These are phyloP conservation scores for Zaprionus ornatus DNA, from an alignment of 1,140 invertebrate genomes.

Conservation along the genomic window DNA sequence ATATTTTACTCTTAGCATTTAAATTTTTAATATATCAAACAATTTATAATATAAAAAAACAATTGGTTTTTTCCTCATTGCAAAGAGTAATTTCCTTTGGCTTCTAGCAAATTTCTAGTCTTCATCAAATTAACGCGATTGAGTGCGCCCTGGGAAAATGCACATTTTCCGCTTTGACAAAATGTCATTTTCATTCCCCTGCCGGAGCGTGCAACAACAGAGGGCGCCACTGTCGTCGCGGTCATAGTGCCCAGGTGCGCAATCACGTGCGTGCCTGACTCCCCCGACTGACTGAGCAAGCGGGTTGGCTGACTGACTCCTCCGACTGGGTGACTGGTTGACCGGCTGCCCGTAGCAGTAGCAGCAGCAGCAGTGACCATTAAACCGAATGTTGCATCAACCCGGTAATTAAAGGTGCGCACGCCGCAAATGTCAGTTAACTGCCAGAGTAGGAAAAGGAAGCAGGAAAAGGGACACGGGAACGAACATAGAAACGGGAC, in stretches of 20 bases:
- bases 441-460: conserved; percentile 29
- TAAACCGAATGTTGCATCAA: conserved; percentile 70
- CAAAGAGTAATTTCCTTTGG: not conserved
- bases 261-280: conserved; percentile 44
- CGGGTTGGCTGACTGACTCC: not conserved
- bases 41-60: too few species aligned
- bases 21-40: too few species aligned
- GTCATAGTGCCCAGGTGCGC: not conserved
- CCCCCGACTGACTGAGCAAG: not conserved
- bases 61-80: not conserved
- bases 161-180: conserved; percentile 4
- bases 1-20: too few species aligned
- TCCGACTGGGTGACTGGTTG: not conserved
- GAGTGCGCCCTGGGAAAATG: not conserved
- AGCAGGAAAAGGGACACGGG: conserved; percentile 17
- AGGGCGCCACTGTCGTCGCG: not conserved
- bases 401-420: conserved; percentile 74
- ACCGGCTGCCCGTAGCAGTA: conserved; percentile 30
- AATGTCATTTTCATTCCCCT: conserved; percentile 19
- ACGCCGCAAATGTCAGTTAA: conserved; percentile 51
- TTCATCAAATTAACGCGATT: not conserved
- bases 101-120: not conserved
- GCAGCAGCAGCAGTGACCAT: conserved; percentile 49
- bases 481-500: conserved; percentile 13
- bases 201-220: not conserved